phyloP scores from a whole-genome alignment of 2,113 vertebrate genomes.

The Brachyhypopomus occidentalis region DNA sequence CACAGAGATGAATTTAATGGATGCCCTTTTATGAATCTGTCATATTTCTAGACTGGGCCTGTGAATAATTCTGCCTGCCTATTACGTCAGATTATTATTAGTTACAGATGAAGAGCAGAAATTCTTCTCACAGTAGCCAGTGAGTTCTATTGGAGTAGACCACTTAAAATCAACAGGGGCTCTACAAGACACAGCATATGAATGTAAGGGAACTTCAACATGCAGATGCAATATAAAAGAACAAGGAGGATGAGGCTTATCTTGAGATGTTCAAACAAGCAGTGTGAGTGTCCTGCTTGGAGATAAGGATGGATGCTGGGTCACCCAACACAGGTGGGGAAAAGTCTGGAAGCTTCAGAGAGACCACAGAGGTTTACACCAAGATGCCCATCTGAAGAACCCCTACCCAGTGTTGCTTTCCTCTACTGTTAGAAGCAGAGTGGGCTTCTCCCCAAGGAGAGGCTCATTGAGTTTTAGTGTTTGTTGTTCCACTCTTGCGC shows the following conservation, averaged over 20 bases:
- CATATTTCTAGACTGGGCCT: slow-evolving; percentile 24
- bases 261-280: not conserved
- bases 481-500: slow-evolving; percentile 67
- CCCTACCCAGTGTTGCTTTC: not conserved
- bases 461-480: slow-evolving; percentile 68
- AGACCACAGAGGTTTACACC: not conserved
- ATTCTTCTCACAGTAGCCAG: not conserved
- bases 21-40: slow-evolving; percentile 54
- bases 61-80: slow-evolving; percentile 55
- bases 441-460: slow-evolving; percentile 62
- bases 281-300: not conserved
- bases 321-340: not conserved
- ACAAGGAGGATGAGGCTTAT: not conserved
- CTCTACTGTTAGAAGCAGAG: slow-evolving; percentile 45
- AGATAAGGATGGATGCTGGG: not conserved
- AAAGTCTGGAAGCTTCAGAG: not conserved
- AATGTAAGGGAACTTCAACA: not conserved
- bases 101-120: slow-evolving; percentile 4
- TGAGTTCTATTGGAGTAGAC: not conserved
- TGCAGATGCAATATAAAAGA: not conserved
- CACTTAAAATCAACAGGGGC: not conserved
- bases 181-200: not conserved
- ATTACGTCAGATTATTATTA: slow-evolving; percentile 37
- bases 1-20: slow-evolving; percentile 46
- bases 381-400: not conserved